Conservation (phyloP, 2,797 vertebrate species). For the Gephyroberyx darwinii region DNA sequence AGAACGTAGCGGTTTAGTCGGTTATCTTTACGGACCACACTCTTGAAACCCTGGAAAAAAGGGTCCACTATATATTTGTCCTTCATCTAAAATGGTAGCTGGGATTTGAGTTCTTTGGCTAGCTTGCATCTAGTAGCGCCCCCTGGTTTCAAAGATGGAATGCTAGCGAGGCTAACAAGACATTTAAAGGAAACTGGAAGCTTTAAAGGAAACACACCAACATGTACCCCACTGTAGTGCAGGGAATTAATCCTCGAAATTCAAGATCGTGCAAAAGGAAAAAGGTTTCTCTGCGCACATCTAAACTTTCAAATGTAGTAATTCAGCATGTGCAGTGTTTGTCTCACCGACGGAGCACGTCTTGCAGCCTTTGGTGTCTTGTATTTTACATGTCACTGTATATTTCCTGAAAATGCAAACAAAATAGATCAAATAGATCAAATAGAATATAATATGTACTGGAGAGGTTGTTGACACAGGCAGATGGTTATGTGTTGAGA, state of each 20-base stretch:
- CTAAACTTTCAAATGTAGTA: not conserved
- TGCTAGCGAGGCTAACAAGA: not conserved
- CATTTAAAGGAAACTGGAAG: not conserved
- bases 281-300: not conserved
- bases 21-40: not conserved
- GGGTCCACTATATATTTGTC: no score
- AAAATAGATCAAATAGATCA: not conserved
- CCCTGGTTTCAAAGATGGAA: not conserved
- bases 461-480: not conserved
- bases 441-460: accelerated
- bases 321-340: not conserved
- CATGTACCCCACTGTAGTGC: no score
- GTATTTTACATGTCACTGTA: constrained; percentile 86
- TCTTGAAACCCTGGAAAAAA: not conserved
- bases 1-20: no score
- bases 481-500: not conserved
- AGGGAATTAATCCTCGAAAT: not conserved
- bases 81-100: not conserved
- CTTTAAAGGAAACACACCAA: no score
- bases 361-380: constrained; percentile 92
- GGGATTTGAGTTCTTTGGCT: no score
- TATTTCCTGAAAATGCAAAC: constrained; percentile 81
- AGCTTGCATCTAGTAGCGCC: no score
- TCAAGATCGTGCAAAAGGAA: not conserved
- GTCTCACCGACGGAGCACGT: constrained; percentile 89